Evolutionary conservation across 2,888 invertebrate species (phyloP).

Genomic region (Blastobasis lacticolella): DNA sequence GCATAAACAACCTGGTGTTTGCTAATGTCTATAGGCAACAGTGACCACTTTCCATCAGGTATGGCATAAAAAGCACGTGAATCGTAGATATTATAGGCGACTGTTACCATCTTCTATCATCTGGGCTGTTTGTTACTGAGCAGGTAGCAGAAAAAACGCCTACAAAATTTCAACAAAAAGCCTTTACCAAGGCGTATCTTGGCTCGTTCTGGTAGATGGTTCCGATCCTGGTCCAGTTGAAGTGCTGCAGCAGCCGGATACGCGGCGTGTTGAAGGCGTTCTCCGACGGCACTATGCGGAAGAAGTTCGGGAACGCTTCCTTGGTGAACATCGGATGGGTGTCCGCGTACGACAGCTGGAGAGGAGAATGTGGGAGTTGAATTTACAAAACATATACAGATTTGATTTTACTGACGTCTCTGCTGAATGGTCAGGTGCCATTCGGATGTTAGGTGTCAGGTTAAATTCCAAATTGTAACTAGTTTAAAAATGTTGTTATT

Average conservation of each 20-base stretch:
- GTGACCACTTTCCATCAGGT: no score
- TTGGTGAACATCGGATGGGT: constrained; percentile 98
- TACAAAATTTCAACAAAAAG: neutral
- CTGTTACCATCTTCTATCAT: no score
- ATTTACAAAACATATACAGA: no score
- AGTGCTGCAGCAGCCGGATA: constrained; percentile 88
- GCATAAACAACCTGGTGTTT: no score
- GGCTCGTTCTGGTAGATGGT: constrained; percentile 98
- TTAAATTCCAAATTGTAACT: no score
- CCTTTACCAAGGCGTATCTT: constrained; percentile 87
- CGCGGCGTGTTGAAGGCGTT: constrained; percentile 96
- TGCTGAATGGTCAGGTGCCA: no score
- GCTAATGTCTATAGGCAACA: no score
- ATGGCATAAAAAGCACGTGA: no score
- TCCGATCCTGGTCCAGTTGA: constrained; percentile 98
- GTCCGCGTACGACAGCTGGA: constrained; percentile 95
- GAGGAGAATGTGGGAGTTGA: constrained; percentile 21
- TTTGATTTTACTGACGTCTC: no score
- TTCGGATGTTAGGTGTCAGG: no score
- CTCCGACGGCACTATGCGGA: constrained; percentile 96
- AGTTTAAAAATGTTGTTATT: no score
- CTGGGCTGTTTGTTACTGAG: neutral
- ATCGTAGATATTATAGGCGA: no score
- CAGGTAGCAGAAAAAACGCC: neutral
- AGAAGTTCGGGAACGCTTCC: constrained; percentile 96